Base-by-base conservation (phyloP, 1,140 invertebrate species). In the Carposina sasakii region DNA sequence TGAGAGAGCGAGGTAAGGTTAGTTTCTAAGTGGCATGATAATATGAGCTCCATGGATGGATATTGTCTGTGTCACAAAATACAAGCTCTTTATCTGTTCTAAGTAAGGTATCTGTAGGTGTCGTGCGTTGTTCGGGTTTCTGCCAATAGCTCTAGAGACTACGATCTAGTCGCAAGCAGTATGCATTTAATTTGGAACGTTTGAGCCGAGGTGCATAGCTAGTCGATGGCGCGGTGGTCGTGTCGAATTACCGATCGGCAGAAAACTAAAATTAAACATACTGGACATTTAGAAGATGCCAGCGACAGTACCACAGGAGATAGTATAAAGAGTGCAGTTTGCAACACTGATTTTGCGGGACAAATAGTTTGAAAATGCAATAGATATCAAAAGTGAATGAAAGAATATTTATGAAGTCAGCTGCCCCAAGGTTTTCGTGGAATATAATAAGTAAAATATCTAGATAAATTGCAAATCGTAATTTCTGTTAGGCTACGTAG, bases 271-370 rank as follows among this genome's bases (percentile, higher is more conserved):
- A n/a, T n/a, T n/a, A n/a, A n/a, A n/a, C n/a, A n/a, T n/a, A 81
- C 73, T 81, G 68, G 72, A 73, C 75, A 71, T 70, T 71, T 67
- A 74, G 67, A 68, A 72, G 75, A 81, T 72, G 68, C 74, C 77
- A 75, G 79, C 79, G 76, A 81, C 73, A 79, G 81, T 76, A 76
- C 69, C 71, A 81, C 73, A 84, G 71, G 68, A 81, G 69, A 78
- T 69, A 81, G 75, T 77, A 84, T 81, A 83, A 79, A 83, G 81
- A 84, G 77, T 84, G 81, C 81, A 84, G 68, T 84, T 84, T 84
- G 81, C 81, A 84, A 84, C 77, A 84, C 81, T 74, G 81, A 84
- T 70, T 52, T 57, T 48, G 67, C 65, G 60, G 19, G 52, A 76
- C 53, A 60, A 72, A 68, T 67, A 51, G 63, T 76, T 69, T 68